phyloP scores from a whole-genome alignment of 2,113 vertebrate genomes.

The Pseudopodoces humilis region DNA sequence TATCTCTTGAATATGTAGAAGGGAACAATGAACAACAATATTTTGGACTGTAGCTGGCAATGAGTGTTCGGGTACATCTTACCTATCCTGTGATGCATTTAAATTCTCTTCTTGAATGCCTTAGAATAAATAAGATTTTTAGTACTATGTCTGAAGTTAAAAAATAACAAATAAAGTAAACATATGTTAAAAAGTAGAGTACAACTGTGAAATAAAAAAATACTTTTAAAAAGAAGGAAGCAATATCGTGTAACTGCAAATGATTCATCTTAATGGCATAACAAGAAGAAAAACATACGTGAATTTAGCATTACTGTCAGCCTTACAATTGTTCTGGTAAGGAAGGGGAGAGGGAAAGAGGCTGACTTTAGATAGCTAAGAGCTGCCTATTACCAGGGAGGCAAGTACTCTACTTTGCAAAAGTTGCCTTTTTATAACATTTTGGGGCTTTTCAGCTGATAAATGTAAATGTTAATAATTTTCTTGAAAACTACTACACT shows the following conservation, averaged over 20 bases:
- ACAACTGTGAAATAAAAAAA: not conserved
- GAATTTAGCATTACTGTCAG: slow-evolving; percentile 10
- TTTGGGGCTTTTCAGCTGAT: not conserved
- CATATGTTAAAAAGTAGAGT: not conserved
- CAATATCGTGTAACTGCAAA: not conserved
- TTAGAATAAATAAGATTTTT: slow-evolving; percentile 20
- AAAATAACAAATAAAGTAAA: not conserved
- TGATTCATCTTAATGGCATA: slow-evolving; percentile 38
- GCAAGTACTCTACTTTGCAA: not conserved
- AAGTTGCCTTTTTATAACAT: not conserved
- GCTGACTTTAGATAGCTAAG: not conserved
- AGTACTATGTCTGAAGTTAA: slow-evolving; percentile 8
- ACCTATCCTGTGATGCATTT: not conserved
- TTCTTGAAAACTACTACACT: not conserved
- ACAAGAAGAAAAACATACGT: not conserved
- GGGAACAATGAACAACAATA: slow-evolving; percentile 30
- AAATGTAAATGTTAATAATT: not conserved
- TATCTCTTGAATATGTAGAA: slow-evolving; percentile 63
- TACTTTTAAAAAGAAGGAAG: not conserved
- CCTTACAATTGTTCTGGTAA: not conserved
- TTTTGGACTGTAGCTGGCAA: slow-evolving; percentile 20
- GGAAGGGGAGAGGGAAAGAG: not conserved
- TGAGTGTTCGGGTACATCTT: not conserved
- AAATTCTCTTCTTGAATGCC: not conserved
- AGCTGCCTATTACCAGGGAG: not conserved